Base-by-base conservation (phyloP, 2,888 invertebrate species). In the Agapostemon virescens region DNA sequence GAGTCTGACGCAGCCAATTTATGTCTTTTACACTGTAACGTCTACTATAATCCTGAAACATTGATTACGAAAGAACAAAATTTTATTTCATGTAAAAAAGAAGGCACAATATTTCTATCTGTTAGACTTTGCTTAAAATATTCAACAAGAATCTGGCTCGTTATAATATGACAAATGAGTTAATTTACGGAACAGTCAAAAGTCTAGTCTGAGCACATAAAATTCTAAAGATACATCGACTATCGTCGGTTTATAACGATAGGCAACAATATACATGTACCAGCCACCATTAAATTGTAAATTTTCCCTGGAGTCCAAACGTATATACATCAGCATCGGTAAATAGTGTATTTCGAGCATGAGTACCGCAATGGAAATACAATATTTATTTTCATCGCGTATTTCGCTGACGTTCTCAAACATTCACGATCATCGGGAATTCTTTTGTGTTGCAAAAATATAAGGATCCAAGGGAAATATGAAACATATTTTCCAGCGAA, bases 361-460 rank as follows among this genome's bases (percentile, higher is more conserved):
- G 77, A 40, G 61, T 49, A 30, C 67, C 45, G 15, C n/a, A 36
- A 61, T 52, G 77, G 58, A 77, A 68, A 77, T 74, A 36, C 36
- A 77, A 75, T 77, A 75, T 77, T 74, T 77, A 69, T 52, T 63
- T 42, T 49, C 68, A 20, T 26, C 61, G 68, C 42, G 40, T 45
- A 38, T 42, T 61, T 61, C 20, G 26, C 30, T 55, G 74, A n/a
- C 58, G 42, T 45, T 42, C 74, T 67, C 30, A 30, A 38, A 26
- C 20, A 30, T 30, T 13, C n/a, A 7, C 36, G 38, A 68, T 55
- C 66, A 45, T 13, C 58, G 38, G 33, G n/a, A 58, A 67, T 58
- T 68, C 38, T 40, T n/a, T 30, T 2, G 26, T 2, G 30, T 36
- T 2, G 5, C 23, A 23, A 55, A 55, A 36, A 36, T 36, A 36